phyloP scores from a whole-genome alignment of 2,888 invertebrate species.

The Apamea monoglypha region DNA sequence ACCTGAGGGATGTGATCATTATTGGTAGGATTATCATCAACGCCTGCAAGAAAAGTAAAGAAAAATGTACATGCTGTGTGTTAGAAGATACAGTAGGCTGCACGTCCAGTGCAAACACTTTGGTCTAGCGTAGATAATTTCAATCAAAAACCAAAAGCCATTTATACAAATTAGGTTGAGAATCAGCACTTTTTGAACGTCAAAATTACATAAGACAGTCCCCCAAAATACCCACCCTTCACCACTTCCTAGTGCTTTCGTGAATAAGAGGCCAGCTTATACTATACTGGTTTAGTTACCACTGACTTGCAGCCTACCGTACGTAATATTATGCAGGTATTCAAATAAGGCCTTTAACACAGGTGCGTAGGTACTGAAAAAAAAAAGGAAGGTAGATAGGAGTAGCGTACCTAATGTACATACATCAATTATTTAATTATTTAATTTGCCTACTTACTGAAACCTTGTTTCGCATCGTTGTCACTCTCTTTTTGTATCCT shows the following conservation, averaged over 20 bases:
- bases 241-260: too few relatives aligned
- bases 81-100: background rate
- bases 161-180: too few relatives aligned
- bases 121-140: too few relatives aligned
- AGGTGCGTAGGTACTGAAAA: too few relatives aligned
- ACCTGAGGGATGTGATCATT: constrained; percentile 13
- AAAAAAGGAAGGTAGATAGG: too few relatives aligned
- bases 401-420: background rate
- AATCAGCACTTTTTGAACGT: too few relatives aligned
- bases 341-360: background rate
- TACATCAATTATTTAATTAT: background rate
- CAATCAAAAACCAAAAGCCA: too few relatives aligned
- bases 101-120: background rate
- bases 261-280: too few relatives aligned
- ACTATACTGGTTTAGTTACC: background rate
- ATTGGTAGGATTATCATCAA: constrained; percentile 47
- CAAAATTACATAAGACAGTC: too few relatives aligned
- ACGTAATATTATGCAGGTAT: background rate
- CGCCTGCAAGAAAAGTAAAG: constrained; percentile 39
- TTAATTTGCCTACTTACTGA: background rate
- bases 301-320: background rate
- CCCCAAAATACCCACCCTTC: too few relatives aligned
- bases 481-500: background rate
- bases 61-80: background rate
- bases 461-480: background rate